Conservation (phyloP, 2,888 invertebrate genomes). For the Gerosis bhagava region DNA sequence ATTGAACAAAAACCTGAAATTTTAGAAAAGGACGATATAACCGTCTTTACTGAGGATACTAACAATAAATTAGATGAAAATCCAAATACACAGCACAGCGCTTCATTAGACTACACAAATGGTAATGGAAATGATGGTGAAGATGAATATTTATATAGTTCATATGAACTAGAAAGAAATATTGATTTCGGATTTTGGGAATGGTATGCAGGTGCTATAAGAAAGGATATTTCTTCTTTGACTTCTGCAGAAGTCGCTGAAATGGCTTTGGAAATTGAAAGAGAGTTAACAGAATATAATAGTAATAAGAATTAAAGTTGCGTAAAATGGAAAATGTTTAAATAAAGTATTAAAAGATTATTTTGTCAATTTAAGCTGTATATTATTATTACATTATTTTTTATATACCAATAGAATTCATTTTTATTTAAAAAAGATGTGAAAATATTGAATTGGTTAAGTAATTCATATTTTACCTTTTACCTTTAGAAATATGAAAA, state of each 20-base stretch:
- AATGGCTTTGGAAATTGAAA: slow-evolving; percentile 11
- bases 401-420: too few relatives aligned
- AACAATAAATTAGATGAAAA: background rate
- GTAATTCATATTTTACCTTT: too few relatives aligned
- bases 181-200: slow-evolving; percentile 7
- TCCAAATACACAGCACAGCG: background rate
- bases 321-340: too few relatives aligned
- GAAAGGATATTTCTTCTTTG: background rate
- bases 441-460: too few relatives aligned
- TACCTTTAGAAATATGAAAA: too few relatives aligned
- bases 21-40: slow-evolving; percentile 21
- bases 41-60: slow-evolving; percentile 3
- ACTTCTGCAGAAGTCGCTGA: slow-evolving; percentile 11
- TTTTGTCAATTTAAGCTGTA: too few relatives aligned
- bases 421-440: too few relatives aligned
- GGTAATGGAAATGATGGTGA: too few relatives aligned
- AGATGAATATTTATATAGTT: background rate
- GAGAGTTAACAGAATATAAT: slow-evolving; percentile 11
- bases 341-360: background rate
- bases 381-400: too few relatives aligned
- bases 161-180: background rate
- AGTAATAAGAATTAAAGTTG: background rate
- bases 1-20: slow-evolving; percentile 13
- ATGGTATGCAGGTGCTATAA: slow-evolving; percentile 1
- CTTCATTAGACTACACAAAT: background rate